phyloP scores from a whole-genome alignment of 2,113 vertebrate genomes.

The Oncorhynchus clarkii region DNA sequence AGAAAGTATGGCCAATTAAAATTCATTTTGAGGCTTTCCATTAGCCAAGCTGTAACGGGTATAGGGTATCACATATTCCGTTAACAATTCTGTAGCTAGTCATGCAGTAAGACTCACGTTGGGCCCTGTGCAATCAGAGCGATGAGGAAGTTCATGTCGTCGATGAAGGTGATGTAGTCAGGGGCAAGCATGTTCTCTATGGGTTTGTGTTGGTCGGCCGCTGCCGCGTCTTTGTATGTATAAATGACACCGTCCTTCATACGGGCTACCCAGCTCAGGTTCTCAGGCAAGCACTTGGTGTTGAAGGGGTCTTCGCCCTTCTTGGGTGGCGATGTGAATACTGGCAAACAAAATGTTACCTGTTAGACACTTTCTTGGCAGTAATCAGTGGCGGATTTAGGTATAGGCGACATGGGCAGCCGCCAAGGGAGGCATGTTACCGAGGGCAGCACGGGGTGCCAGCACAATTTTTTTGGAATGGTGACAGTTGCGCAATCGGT shows the following conservation, averaged over 20 bases:
- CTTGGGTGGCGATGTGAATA: constrained; percentile 79
- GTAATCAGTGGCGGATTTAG: no score
- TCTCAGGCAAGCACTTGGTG: constrained; percentile 69
- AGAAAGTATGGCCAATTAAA: no score
- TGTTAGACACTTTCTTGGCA: not conserved
- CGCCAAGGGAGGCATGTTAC: no score
- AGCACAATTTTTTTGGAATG: no score
- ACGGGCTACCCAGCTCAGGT: constrained; percentile 80
- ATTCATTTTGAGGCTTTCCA: no score
- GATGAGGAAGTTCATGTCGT: constrained; percentile 97
- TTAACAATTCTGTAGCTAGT: no score
- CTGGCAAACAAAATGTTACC: constrained; percentile 60
- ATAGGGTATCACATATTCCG: no score
- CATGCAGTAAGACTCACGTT: constrained; percentile 77
- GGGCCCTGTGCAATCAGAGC: constrained; percentile 91
- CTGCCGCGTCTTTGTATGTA: constrained; percentile 78
- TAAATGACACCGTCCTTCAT: constrained; percentile 88
- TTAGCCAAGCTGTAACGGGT: no score
- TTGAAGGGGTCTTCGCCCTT: constrained; percentile 84
- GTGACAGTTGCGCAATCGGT: no score
- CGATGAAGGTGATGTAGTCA: constrained; percentile 79
- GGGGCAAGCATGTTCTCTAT: constrained; percentile 78
- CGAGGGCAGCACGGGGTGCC: no score
- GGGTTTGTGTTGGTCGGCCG: constrained; percentile 79
- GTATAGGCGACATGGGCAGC: no score